Percentiles rank a stretch among this genome's conserved stretches.
Conservation (phyloP, 2,797 vertebrate species). For the Microctenopoma stevenorrisi region DNA sequence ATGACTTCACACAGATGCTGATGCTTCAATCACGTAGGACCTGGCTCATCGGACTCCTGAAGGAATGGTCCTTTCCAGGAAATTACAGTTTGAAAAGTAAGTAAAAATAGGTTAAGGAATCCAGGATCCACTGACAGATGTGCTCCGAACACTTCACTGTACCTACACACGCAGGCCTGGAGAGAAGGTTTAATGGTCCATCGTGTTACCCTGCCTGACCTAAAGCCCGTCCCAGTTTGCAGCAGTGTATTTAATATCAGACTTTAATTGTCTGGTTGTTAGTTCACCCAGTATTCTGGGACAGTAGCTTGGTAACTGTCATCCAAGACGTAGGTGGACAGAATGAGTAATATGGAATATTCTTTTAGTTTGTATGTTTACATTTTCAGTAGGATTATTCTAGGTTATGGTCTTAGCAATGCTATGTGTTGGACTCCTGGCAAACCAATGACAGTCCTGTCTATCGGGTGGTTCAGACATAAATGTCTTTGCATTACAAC, state of each 20-base stretch:
- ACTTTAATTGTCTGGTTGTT: too few species aligned
- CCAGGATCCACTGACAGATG: slow-evolving; percentile 14
- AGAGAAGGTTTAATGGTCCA: slow-evolving; percentile 18
- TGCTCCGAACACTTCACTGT: slow-evolving; percentile 22
- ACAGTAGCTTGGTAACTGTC: not conserved
- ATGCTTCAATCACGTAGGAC: slow-evolving; percentile 11
- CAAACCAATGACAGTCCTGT: not conserved
- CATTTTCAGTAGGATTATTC: not conserved
- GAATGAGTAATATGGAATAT: not conserved
- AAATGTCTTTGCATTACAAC: not conserved
- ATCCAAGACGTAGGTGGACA: not conserved
- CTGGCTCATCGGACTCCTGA: slow-evolving; percentile 15
- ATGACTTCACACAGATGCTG: slow-evolving; percentile 24
- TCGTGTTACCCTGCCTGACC: not conserved
- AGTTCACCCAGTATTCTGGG: not conserved
- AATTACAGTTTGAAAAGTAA: slow-evolving; percentile 14
- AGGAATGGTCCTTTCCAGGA: slow-evolving; percentile 1
- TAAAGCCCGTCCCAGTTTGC: not conserved
- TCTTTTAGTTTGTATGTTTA: not conserved
- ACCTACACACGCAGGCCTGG: slow-evolving; percentile 21
- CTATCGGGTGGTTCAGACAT: not conserved
- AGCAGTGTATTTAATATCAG: not conserved
- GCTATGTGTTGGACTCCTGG: too few species aligned
- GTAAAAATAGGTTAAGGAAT: slow-evolving; percentile 17
- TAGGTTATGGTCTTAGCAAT: not conserved